phyloP scores from a whole-genome alignment of 2,797 vertebrate species.

The Karalla daura region DNA sequence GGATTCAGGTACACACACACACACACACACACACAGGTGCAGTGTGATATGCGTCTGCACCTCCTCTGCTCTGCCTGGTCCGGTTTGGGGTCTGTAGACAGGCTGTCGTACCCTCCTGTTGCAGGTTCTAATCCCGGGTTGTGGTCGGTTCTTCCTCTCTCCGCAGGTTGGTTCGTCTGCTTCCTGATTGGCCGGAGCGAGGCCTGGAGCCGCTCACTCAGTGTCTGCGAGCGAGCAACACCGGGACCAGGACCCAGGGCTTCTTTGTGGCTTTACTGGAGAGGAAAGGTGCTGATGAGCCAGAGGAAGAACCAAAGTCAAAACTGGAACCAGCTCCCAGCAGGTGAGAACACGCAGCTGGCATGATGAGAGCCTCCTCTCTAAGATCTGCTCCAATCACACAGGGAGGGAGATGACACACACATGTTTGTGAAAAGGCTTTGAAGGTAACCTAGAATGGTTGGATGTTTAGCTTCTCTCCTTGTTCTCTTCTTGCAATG shows the following conservation, averaged over 20 bases:
- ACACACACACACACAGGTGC: neutral
- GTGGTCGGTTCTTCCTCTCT: rapidly evolving
- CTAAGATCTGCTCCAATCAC: too few relatives aligned
- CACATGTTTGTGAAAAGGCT: too few relatives aligned
- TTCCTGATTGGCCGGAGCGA: conserved; percentile 90
- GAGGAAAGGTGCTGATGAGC: conserved; percentile 34
- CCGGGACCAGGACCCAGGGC: conserved; percentile 88
- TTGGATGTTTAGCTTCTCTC: too few relatives aligned
- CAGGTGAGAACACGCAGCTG: too few relatives aligned
- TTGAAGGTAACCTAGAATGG: too few relatives aligned
- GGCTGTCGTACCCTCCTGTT: too few relatives aligned
- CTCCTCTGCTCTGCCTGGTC: neutral
- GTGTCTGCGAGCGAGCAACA: conserved; percentile 89
- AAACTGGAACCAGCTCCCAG: too few relatives aligned
- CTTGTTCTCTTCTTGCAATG: too few relatives aligned
- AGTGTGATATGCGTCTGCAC: neutral
- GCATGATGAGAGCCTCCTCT: too few relatives aligned
- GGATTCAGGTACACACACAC: conserved; percentile 84
- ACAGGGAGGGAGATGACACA: too few relatives aligned
- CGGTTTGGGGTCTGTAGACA: neutral
- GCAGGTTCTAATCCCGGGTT: neutral
- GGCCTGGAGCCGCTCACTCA: conserved; percentile 84
- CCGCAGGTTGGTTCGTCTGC: conserved; percentile 84
- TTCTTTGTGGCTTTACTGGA: conserved; percentile 95
- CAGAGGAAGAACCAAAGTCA: conserved; percentile 52